phyloP scores from a whole-genome alignment of 2,888 invertebrate genomes.

The Luperina nickerlii region DNA sequence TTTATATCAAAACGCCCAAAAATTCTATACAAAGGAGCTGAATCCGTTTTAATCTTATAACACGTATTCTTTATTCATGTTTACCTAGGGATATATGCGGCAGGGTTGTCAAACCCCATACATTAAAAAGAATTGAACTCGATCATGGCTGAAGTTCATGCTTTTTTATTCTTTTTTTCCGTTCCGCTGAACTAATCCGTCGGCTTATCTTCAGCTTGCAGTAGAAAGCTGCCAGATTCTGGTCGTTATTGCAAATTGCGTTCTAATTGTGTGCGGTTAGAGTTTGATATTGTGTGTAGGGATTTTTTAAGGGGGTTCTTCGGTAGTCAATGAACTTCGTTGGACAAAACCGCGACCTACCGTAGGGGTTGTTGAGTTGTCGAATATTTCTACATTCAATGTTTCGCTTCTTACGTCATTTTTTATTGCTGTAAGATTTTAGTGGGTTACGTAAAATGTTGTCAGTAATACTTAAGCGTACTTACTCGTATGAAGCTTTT shows the following conservation, averaged over 20 bases:
- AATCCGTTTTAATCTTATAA: constrained; percentile 56
- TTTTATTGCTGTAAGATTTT: constrained; percentile 48
- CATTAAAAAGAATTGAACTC: constrained; percentile 76
- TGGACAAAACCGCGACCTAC: constrained; percentile 87
- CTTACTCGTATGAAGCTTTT: not conserved
- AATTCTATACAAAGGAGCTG: constrained; percentile 29
- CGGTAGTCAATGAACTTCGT: constrained; percentile 84
- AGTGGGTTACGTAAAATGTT: not conserved
- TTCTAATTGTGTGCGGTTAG: constrained; percentile 55
- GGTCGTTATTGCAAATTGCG: constrained; percentile 54
- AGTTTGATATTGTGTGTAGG: constrained; percentile 66
- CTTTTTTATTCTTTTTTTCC: constrained; percentile 83
- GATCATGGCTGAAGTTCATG: constrained; percentile 79
- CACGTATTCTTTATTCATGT: constrained; percentile 55
- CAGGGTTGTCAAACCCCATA: constrained; percentile 65
- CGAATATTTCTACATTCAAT: constrained; percentile 67
- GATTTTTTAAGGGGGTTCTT: constrained; percentile 74
- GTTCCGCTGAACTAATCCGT: constrained; percentile 84
- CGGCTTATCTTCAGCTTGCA: constrained; percentile 86
- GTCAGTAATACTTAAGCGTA: not conserved
- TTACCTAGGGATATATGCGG: constrained; percentile 52
- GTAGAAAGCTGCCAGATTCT: constrained; percentile 76
- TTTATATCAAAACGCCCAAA: constrained; percentile 14
- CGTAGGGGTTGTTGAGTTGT: constrained; percentile 81
- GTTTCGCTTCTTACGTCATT: constrained; percentile 50